phyloP scores from a whole-genome alignment of 2,113 vertebrate species.

The Helogale parvula region DNA sequence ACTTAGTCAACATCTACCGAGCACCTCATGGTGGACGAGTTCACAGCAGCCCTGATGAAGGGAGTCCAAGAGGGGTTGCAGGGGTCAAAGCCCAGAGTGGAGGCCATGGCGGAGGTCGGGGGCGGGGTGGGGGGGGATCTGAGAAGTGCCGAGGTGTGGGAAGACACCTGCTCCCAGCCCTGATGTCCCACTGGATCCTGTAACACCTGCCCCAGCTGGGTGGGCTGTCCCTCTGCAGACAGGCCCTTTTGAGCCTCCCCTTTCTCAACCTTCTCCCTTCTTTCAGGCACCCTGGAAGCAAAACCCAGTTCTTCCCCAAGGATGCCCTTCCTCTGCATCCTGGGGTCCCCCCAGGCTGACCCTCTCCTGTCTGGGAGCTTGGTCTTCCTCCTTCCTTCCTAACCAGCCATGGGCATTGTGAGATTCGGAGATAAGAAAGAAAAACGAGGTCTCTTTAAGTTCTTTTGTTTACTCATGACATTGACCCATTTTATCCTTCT shows the following conservation, averaged over 20 bases:
- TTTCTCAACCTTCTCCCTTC: not conserved
- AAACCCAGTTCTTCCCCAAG: not conserved
- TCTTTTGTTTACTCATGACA: not conserved
- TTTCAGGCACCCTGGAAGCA: not conserved
- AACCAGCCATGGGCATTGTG: not conserved
- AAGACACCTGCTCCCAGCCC: not conserved
- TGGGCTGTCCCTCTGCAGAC: not conserved
- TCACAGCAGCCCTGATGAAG: not conserved
- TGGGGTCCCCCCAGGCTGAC: not conserved
- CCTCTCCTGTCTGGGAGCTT: not conserved
- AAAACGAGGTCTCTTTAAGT: not conserved
- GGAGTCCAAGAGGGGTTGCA: accelerated
- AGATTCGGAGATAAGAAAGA: not conserved
- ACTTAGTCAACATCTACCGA: not conserved
- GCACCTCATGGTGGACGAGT: not conserved
- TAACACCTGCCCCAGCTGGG: not conserved
- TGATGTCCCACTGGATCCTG: not conserved
- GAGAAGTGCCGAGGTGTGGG: not conserved
- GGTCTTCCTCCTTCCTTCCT: not conserved
- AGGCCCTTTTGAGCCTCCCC: not conserved
- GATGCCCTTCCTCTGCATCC: not conserved
- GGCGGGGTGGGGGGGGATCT: not conserved
- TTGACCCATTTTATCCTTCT: not conserved
- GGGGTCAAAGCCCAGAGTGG: not conserved
- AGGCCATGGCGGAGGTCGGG: no score